A percentile compares a stretch with the other conserved stretches of the same genome.
Evolutionary conservation across 2,113 vertebrate species (phyloP).

Genomic region (Rafetus swinhoei): DNA sequence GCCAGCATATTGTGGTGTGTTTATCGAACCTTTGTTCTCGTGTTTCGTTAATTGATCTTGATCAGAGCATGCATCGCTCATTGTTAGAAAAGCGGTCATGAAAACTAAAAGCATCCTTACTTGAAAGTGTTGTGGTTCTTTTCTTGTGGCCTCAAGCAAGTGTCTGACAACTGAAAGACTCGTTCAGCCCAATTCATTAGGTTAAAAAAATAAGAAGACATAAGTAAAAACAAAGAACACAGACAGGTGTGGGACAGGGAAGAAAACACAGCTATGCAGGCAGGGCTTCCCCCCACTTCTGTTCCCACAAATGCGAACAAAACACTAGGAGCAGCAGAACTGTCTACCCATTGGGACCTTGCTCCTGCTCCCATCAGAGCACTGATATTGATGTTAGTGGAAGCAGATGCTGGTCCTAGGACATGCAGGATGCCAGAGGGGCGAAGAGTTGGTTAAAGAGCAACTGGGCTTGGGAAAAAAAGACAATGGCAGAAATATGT

Average conservation of each 20-base stretch:
- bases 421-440: background rate
- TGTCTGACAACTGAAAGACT: conserved; percentile 61
- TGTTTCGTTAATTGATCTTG: conserved; percentile 33
- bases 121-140: conserved; percentile 76
- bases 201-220: conserved; percentile 19
- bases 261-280: conserved; percentile 36
- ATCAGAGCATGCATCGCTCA: conserved; percentile 56
- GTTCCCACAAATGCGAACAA: conserved; percentile 65
- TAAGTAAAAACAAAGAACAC: conserved; percentile 59
- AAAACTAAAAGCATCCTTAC: conserved; percentile 61
- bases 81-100: conserved; percentile 49
- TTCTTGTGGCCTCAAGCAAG: conserved; percentile 77
- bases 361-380: background rate
- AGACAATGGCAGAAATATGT: background rate
- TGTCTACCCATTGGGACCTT: conserved; percentile 12
- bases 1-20: conserved; percentile 20
- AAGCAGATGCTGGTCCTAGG: background rate
- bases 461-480: background rate
- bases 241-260: conserved; percentile 68
- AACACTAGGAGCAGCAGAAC: conserved; percentile 26
- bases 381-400: background rate
- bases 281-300: conserved; percentile 36
- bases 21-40: conserved; percentile 42
- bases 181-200: conserved; percentile 61
- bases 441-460: background rate